phyloP scores from a whole-genome alignment of 92 coral and sea anemone genomes.

The Palythoa heliodiscus region DNA sequence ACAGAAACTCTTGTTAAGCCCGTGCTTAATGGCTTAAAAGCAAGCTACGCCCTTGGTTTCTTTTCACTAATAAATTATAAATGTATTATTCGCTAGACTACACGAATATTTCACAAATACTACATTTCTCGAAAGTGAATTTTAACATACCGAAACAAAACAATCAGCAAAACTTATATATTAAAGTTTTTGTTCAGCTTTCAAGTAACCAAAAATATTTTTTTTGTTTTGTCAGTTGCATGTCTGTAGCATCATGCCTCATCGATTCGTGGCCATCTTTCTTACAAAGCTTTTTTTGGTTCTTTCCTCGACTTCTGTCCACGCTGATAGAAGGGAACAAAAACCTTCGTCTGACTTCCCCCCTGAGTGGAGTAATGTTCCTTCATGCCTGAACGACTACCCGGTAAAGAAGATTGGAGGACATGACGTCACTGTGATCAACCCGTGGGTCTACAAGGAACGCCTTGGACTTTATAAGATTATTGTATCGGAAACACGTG shows the following conservation, averaged over 20 bases:
- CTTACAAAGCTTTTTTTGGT: not conserved
- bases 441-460: slow-evolving; percentile 75
- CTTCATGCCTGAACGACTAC: slow-evolving; percentile 58
- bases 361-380: slow-evolving; percentile 71
- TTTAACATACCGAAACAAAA: too few species aligned
- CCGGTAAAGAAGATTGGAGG: slow-evolving; percentile 60
- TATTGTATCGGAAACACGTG: slow-evolving; percentile 55
- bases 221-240: too few species aligned
- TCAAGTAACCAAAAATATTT: too few species aligned
- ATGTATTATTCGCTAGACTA: too few species aligned
- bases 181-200: too few species aligned
- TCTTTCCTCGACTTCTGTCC: not conserved
- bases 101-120: too few species aligned
- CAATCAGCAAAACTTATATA: too few species aligned
- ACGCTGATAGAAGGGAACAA: not conserved
- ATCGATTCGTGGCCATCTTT: not conserved
- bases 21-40: too few species aligned
- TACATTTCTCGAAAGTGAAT: too few species aligned
- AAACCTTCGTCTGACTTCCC: slow-evolving; percentile 8
- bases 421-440: slow-evolving; percentile 51
- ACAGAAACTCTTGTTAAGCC: too few species aligned
- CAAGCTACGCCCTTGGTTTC: too few species aligned
- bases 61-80: too few species aligned
- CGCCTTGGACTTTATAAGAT: slow-evolving; percentile 75
- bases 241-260: not conserved